Evolutionary conservation across 2,797 vertebrate genomes (phyloP), one percentile per base, ranked within the genome.

Genomic region (Neostethus bicornis): DNA sequence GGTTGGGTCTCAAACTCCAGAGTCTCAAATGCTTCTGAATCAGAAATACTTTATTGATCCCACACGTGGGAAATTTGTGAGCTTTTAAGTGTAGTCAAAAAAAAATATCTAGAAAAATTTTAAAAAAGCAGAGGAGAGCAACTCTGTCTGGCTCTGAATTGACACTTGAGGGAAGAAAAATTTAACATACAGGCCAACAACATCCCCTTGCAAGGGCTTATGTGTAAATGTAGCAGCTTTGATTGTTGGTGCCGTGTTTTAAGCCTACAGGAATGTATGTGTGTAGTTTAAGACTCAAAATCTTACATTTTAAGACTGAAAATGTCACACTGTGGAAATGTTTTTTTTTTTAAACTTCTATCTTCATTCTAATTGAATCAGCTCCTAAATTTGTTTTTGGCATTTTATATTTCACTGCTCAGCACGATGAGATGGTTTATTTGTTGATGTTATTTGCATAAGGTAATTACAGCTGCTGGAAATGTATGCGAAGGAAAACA

Each of bases 381-480:
- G 66, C 65, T 55, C 67, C 66, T 34, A 48, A 79, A 77, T 80
- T 75, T 69, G 26, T 73, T 75, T 75, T 72, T 78, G 70, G 73
- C 70, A 51, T 65, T 74, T 73, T 63, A 60, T 66, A 57, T 56
- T 59, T 61, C 62, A 73, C 80, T 48, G 28, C 79, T 73, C 66
- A 52, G 75, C 52, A 68, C 75, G 63, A 81, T 44, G 66, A 73
- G 61, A 64, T 62, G 75, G 51, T 77, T 80, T 80, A 81, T 85
- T 82, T 80, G 74, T 79, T 83, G 53, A 81, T 86, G 74, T 64
- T 71, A 87, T 87, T 89, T 88, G 80, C 82, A 87, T 85, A 76
- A 81, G 75, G 77, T 87, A 88, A 87, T 89, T 87, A 85, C 71
- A 61, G 67, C 73, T 81, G 68, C 73, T 70, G 70, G 72, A 83